Percentiles rank a stretch among this genome's conserved stretches.
phyloP scores from a whole-genome alignment of 2,888 invertebrate genomes.

The Pollenia griseotomentosa region DNA sequence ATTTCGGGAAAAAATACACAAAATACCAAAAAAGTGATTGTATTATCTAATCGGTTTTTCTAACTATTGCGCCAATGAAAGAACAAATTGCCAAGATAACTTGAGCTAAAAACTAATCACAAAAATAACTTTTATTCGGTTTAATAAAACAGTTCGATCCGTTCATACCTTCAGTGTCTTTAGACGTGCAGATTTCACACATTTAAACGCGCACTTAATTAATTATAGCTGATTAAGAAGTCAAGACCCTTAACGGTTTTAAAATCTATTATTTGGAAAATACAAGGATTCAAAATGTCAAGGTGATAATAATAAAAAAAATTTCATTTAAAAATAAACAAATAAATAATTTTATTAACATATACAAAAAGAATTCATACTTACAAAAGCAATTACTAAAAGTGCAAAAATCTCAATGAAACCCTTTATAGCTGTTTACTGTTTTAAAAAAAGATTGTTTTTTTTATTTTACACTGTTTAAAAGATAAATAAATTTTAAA shows the following conservation, averaged over 20 bases:
- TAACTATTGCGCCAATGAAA: conserved; percentile 75
- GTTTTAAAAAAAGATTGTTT: no score
- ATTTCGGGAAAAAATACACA: conserved; percentile 8
- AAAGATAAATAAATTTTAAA: no score
- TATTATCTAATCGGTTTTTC: conserved; percentile 76
- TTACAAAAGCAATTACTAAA: no score
- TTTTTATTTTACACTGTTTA: no score
- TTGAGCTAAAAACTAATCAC: conserved; percentile 58
- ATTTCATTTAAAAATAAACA: neutral
- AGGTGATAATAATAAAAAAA: conserved; percentile 60
- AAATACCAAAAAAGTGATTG: conserved; percentile 36
- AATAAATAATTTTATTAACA: neutral
- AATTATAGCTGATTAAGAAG: conserved; percentile 24
- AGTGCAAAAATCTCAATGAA: no score
- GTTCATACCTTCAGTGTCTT: conserved; percentile 49
- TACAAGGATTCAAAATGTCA: conserved; percentile 66
- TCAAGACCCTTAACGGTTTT: conserved; percentile 1
- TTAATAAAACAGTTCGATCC: conserved; percentile 71
- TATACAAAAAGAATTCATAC: neutral
- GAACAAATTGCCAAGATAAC: conserved; percentile 70
- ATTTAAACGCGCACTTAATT: conserved; percentile 41
- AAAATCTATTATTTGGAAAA: neutral
- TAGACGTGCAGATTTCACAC: conserved; percentile 49
- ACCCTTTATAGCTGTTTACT: no score
- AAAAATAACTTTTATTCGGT: conserved; percentile 47